phyloP scores from a whole-genome alignment of 2,113 vertebrate genomes.

The Hyaena hyaena region DNA sequence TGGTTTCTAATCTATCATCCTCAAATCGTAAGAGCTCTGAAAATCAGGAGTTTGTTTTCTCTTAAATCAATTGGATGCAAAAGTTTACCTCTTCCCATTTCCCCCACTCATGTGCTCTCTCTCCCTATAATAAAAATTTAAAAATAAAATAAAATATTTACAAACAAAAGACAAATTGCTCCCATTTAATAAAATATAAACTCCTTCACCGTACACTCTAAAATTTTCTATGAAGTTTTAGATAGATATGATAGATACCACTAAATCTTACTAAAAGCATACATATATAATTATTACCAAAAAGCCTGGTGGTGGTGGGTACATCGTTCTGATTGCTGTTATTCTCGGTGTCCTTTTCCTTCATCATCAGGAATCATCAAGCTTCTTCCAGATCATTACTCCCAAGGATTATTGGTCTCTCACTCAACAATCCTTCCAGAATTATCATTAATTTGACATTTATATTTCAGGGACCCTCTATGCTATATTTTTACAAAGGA shows the following conservation, averaged over 20 bases:
- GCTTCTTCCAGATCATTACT: neutral
- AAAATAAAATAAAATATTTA: neutral
- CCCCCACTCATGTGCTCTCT: too few relatives aligned
- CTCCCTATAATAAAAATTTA: too few relatives aligned
- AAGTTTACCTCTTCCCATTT: neutral
- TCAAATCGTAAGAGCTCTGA: neutral
- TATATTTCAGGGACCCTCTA: neutral
- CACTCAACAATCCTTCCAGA: neutral
- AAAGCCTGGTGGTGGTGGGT: neutral
- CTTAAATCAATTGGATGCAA: neutral
- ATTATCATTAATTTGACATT: neutral
- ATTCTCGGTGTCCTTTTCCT: neutral
- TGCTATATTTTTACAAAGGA: neutral
- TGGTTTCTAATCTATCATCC: neutral
- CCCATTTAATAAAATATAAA: neutral
- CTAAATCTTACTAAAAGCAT: neutral
- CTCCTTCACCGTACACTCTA: neutral
- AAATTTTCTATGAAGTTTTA: neutral
- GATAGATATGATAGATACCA: neutral
- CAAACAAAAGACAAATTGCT: neutral
- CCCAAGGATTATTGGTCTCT: neutral
- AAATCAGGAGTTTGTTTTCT: neutral
- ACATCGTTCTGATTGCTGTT: neutral
- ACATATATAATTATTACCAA: neutral
- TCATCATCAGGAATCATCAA: neutral